phyloP scores from a whole-genome alignment of 2,888 invertebrate species.

The Drosophila macrospina region DNA sequence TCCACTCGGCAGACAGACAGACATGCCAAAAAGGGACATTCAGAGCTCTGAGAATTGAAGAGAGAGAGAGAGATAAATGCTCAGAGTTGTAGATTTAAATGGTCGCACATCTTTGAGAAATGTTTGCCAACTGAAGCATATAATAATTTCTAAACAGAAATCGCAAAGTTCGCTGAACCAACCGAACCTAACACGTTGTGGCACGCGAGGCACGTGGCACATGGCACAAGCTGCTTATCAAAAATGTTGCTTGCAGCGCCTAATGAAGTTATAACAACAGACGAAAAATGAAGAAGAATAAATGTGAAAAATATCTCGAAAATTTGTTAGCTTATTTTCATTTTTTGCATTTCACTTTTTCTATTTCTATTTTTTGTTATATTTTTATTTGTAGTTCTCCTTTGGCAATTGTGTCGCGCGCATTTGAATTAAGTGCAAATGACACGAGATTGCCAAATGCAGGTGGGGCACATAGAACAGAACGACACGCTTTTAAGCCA shows the following conservation, averaged over 20 bases:
- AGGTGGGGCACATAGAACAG: constrained; percentile 34
- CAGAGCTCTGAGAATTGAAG: neutral
- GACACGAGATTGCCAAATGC: constrained; percentile 76
- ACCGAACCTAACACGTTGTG: neutral
- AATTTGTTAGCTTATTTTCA: constrained; percentile 19
- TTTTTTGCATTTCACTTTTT: too few species aligned
- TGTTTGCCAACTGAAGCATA: constrained; percentile 19
- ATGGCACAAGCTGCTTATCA: constrained; percentile 18
- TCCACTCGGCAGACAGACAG: constrained; percentile 21
- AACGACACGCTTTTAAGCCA: constrained; percentile 74
- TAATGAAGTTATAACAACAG: constrained; percentile 57
- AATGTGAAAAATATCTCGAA: constrained; percentile 12
- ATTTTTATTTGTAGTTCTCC: constrained; percentile 30
- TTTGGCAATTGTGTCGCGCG: constrained; percentile 83
- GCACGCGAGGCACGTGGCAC: constrained; percentile 12
- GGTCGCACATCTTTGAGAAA: constrained; percentile 4
- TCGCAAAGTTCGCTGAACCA: constrained; percentile 18
- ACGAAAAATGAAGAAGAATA: constrained; percentile 14
- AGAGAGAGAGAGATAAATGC: constrained; percentile 6
- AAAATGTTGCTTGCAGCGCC: constrained; percentile 17
- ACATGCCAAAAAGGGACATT: constrained; percentile 18
- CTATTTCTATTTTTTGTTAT: neutral
- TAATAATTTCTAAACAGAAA: neutral
- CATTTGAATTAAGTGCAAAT: constrained; percentile 86
- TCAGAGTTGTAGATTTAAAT: constrained; percentile 19